Evolutionary conservation across 2,888 invertebrate genomes (phyloP), one percentile per base, ranked within the genome.

Genomic region (Macroteleia sp.): DNA sequence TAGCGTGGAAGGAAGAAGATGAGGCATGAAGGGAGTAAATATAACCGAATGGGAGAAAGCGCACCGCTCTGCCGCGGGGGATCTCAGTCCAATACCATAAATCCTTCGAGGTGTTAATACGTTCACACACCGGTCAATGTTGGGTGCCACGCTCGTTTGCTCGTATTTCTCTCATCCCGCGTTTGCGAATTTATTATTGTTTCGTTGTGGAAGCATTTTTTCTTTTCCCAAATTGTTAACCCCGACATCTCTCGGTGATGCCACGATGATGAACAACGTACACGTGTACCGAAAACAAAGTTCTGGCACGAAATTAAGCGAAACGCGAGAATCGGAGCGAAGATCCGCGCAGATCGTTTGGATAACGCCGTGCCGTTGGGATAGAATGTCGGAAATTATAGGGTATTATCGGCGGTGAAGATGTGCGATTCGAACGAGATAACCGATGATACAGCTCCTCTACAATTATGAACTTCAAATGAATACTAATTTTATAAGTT

Each of bases 41-140:
- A 61, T 67, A 54, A 67, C 54, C 73, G 69, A 78, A 85, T 83
- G 70, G 59, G 75, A 82, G 77, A 80, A 71, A 80, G 75, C 80
- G 81, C 77, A 81, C 83, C 81, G 83, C 78, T 81, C 69, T 87
- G 86, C 87, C 88, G 82, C 86, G 79, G 86, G 87, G 85, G 78
- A 85, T 75, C 87, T 83, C 80, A 79, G 79, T 81, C 86, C 86
- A 87, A 88, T 88, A 88, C 85, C 87, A 89, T 89, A 89, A 89
- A 89, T 89, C 88, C 88, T 88, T 88, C 88, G 87, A 88, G 88
- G 89, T 89, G 89, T 89, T 89, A 89, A 89, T 89, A 89, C 86
- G 87, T 88, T 89, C 87, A 83, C 88, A 86, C 88, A 87, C 83
- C 83, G 82, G 77, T 82, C 82, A 85, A 82, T 77, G 79, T 77